phyloP scores from a whole-genome alignment of 2,797 vertebrate species.

The Echiichthys vipera region DNA sequence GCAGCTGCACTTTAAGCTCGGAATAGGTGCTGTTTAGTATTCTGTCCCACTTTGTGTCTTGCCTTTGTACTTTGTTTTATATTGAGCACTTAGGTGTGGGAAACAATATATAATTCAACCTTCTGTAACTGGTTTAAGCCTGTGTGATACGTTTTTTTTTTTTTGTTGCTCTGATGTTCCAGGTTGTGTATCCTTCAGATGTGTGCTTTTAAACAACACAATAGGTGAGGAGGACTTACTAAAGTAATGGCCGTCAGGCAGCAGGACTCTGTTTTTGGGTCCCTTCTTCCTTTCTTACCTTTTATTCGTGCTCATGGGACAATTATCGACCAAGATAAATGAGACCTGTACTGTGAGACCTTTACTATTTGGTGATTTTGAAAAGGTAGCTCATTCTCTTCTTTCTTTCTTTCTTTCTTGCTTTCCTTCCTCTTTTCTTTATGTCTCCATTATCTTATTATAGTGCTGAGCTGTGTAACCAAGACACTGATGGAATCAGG shows the following conservation, averaged over 20 bases:
- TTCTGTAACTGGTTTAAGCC: conserved; percentile 36
- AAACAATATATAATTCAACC: conserved; percentile 26
- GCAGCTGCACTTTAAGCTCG: conserved; percentile 25
- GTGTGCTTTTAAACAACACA: conserved; percentile 19
- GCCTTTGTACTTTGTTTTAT: conserved; percentile 43
- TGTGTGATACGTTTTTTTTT: conserved; percentile 46
- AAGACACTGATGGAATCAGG: conserved; percentile 66
- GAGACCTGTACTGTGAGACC: conserved; percentile 49
- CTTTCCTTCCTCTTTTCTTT: not conserved
- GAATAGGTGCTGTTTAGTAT: conserved; percentile 55
- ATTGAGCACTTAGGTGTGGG: conserved; percentile 9
- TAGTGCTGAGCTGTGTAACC: conserved; percentile 57
- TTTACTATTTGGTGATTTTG: conserved; percentile 43
- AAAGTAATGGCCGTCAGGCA: not conserved
- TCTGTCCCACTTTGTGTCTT: conserved; percentile 51
- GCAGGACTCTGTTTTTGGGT: too few species aligned
- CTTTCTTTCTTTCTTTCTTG: not conserved
- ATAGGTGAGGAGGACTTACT: conserved; percentile 6
- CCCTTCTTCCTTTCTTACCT: not conserved
- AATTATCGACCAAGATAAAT: conserved; percentile 59
- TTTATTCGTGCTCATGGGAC: conserved; percentile 29
- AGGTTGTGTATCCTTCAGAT: not conserved
- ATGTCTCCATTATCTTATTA: conserved; percentile 20
- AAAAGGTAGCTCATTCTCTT: conserved; percentile 14
- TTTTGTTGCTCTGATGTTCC: conserved; percentile 13